Conservation (phyloP, 2,888 invertebrate species). For the Corbicula japonica region DNA sequence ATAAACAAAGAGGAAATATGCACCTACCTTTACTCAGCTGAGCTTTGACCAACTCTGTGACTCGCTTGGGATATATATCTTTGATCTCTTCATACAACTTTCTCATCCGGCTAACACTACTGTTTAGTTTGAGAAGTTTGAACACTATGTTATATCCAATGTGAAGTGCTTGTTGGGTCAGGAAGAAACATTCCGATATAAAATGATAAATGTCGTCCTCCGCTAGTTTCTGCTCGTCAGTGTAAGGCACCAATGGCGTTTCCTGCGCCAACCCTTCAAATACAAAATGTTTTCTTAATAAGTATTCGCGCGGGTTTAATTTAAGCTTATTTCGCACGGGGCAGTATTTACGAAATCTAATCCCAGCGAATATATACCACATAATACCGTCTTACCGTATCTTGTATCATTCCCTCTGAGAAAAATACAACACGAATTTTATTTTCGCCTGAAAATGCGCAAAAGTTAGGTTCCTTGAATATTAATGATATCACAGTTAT, state of each 20-base stretch:
- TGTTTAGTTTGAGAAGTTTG: slow-evolving; percentile 88
- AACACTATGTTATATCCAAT: slow-evolving; percentile 89
- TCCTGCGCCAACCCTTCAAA: slow-evolving; percentile 88
- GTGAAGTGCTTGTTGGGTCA: slow-evolving; percentile 95
- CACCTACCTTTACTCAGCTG: slow-evolving; percentile 83
- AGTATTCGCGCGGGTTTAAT: no score
- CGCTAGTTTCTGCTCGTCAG: slow-evolving; percentile 80
- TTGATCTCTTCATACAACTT: slow-evolving; percentile 91
- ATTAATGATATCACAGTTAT: no score
- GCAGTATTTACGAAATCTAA: no score
- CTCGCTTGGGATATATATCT: slow-evolving; percentile 87
- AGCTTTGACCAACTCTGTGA: slow-evolving; percentile 86
- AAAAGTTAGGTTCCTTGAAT: no score
- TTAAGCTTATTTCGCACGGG: no score
- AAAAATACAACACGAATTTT: no score
- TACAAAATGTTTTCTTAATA: no score
- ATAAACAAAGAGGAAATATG: slow-evolving; percentile 3
- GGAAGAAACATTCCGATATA: slow-evolving; percentile 95
- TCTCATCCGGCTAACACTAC: slow-evolving; percentile 91
- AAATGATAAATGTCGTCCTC: slow-evolving; percentile 88
- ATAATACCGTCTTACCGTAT: no score
- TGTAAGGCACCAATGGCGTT: slow-evolving; percentile 93
- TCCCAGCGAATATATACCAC: no score
- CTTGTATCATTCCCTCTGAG: background rate
- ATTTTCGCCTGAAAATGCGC: no score